phyloP scores from a whole-genome alignment of 2,888 invertebrate genomes.

The Mycogona germanica region DNA sequence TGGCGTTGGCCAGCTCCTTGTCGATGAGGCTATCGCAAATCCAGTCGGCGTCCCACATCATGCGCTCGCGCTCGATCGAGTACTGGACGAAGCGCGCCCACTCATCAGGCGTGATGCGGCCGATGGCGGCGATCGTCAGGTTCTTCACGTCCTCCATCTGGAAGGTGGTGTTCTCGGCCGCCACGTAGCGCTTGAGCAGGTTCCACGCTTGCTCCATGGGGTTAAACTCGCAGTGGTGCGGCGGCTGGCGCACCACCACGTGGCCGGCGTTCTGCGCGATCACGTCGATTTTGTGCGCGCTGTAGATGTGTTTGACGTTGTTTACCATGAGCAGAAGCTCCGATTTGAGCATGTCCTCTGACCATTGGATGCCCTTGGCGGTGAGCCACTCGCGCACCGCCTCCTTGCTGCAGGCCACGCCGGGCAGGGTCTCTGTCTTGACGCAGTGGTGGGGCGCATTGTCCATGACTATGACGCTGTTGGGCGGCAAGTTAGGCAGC shows the following conservation, averaged over 20 bases:
- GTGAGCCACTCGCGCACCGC: background rate
- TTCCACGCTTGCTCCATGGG: conserved; percentile 9
- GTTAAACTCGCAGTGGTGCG: conserved; percentile 10
- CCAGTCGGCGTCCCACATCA: background rate
- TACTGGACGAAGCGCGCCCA: background rate
- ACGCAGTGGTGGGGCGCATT: conserved; percentile 16
- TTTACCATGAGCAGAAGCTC: background rate
- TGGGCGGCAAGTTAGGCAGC: conserved; percentile 11
- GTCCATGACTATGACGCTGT: conserved; percentile 17
- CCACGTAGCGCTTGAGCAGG: conserved; percentile 4
- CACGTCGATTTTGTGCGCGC: background rate
- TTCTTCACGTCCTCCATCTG: background rate
- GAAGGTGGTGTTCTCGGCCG: background rate
- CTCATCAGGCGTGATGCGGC: background rate
- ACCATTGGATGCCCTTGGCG: background rate
- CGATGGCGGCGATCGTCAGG: background rate
- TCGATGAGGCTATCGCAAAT: too few relatives aligned
- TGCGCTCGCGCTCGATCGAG: background rate
- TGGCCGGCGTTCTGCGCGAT: background rate
- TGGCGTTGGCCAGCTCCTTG: too few relatives aligned
- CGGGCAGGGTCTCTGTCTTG: background rate
- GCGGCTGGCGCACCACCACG: conserved; percentile 3
- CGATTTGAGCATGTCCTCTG: background rate
- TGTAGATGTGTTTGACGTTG: too few relatives aligned
- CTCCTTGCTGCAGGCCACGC: background rate